Evolutionary conservation across 2,888 invertebrate genomes (phyloP).

Genomic region (Athalia rosae): DNA sequence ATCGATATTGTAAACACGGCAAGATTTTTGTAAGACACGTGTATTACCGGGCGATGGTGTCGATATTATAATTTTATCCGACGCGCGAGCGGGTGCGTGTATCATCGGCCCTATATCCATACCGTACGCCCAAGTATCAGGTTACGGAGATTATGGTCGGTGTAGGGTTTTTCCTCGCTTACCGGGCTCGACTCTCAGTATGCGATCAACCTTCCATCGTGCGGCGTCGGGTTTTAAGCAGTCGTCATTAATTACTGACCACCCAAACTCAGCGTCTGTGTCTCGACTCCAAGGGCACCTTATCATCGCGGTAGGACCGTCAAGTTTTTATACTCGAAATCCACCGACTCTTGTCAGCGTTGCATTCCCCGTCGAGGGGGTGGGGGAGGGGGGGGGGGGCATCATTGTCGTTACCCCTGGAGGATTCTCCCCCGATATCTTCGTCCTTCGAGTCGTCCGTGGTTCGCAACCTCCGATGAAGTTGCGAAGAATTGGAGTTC

Average conservation of each 20-base stretch:
- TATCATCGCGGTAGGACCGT: constrained; percentile 1
- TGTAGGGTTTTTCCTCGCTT: constrained; percentile 25
- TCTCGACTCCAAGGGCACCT: not conserved
- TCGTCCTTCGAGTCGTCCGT: constrained; percentile 22
- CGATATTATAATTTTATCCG: constrained; percentile 34
- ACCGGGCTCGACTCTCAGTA: not conserved
- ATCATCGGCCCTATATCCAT: not conserved
- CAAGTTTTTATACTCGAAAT: constrained; percentile 29
- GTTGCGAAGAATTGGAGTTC: constrained; percentile 49
- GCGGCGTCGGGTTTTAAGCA: constrained; percentile 33
- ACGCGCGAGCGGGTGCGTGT: constrained; percentile 20
- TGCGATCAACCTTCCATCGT: constrained; percentile 19
- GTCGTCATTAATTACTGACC: constrained; percentile 33
- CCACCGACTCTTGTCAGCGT: not conserved
- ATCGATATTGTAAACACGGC: no score
- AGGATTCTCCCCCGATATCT: no score
- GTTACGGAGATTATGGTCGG: constrained; percentile 33
- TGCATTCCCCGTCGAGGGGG: no score
- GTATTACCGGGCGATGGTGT: constrained; percentile 7
- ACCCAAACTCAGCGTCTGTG: constrained; percentile 27
- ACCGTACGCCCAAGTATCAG: constrained; percentile 7
- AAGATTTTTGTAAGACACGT: not conserved
- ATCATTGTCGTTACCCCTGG: constrained; percentile 25
- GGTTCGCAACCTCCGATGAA: constrained; percentile 10
- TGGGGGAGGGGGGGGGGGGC: constrained; percentile 3